phyloP scores from a whole-genome alignment of 2,888 invertebrate genomes.

The Hemaris fuciformis region DNA sequence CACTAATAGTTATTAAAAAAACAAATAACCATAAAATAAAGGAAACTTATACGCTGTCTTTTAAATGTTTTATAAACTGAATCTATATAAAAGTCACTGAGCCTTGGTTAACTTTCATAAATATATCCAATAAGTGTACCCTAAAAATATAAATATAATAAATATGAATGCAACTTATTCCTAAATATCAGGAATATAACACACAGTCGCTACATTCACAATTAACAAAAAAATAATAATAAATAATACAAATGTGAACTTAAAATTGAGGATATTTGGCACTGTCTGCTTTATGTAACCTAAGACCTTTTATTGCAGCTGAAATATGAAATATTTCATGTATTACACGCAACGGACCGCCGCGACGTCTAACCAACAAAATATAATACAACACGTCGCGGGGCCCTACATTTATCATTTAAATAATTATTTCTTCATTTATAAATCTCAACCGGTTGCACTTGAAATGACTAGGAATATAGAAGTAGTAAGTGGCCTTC shows the following conservation, averaged over 20 bases:
- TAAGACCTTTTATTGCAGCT: constrained; percentile 57
- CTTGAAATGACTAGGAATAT: constrained; percentile 80
- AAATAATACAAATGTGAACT: constrained; percentile 72
- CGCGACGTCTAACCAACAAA: constrained; percentile 53
- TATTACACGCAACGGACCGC: constrained; percentile 34
- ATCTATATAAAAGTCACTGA: constrained; percentile 70
- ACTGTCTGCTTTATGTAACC: constrained; percentile 64
- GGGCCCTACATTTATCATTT: constrained; percentile 48
- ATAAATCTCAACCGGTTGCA: constrained; percentile 80
- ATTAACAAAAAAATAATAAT: constrained; percentile 66
- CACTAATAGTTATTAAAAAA: constrained; percentile 12
- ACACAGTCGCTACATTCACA: constrained; percentile 80
- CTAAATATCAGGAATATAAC: constrained; percentile 81
- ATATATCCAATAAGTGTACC: constrained; percentile 68
- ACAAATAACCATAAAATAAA: constrained; percentile 32
- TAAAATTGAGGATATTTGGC: constrained; percentile 79
- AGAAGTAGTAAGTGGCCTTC: constrained; percentile 75
- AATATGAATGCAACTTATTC: constrained; percentile 81
- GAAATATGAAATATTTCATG: constrained; percentile 40
- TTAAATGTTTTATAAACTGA: constrained; percentile 54
- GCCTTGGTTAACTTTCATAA: constrained; percentile 72
- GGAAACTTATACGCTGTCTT: constrained; percentile 72
- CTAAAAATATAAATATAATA: constrained; percentile 77
- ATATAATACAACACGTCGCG: constrained; percentile 69
- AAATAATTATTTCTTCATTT: constrained; percentile 63